Evolutionary conservation across 2,888 invertebrate genomes (phyloP).

Genomic region (Phrixothrix hirtus): DNA sequence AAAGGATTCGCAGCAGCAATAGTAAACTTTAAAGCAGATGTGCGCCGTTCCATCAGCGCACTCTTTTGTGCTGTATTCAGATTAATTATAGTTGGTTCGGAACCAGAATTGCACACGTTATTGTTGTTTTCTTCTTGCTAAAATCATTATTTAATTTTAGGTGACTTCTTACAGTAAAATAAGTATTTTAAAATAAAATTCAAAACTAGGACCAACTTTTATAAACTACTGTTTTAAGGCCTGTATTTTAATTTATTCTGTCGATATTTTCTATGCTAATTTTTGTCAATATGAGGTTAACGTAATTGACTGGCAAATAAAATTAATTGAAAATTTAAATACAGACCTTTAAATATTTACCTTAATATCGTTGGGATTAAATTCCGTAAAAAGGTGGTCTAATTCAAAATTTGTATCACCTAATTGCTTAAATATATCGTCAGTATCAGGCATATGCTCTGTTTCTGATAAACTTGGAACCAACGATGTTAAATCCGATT

Average conservation of each 20-base stretch:
- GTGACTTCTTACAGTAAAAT: no score
- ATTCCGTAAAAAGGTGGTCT: conserved; percentile 79
- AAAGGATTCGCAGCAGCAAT: conserved; percentile 86
- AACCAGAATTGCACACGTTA: conserved; percentile 42
- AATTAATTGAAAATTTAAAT: no score
- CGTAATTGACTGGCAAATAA: no score
- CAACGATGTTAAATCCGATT: conserved; percentile 71
- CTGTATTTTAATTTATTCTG: no score
- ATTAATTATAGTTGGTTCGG: conserved; percentile 33
- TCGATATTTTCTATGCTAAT: no score
- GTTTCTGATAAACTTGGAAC: conserved; percentile 65
- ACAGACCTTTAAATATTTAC: conserved; percentile 58
- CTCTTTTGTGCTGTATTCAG: conserved; percentile 46
- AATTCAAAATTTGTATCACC: conserved; percentile 86
- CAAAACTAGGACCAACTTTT: no score
- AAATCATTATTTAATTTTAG: no score
- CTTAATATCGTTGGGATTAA: conserved; percentile 73
- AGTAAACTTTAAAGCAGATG: conserved; percentile 62
- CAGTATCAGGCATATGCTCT: conserved; percentile 61
- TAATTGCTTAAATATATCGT: conserved; percentile 79
- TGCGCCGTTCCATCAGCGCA: conserved; percentile 49
- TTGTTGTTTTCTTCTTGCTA: conserved; percentile 61
- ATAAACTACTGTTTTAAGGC: no score
- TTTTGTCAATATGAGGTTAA: no score
- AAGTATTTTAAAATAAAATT: no score